phyloP scores from a whole-genome alignment of 2,888 invertebrate species.

The Hydriomena furcata region DNA sequence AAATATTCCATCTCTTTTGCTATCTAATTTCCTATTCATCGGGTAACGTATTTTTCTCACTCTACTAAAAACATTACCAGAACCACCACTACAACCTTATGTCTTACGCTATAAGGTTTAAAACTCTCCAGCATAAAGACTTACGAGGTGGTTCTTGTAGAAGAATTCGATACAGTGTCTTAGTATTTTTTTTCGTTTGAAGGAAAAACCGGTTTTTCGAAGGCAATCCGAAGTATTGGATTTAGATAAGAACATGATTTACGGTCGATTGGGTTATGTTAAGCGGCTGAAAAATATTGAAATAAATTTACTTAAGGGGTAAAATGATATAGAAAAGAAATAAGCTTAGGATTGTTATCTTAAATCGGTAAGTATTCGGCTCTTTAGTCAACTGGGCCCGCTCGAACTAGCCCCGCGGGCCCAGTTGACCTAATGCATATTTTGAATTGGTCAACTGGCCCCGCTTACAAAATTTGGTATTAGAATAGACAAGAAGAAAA shows the following conservation, averaged over 20 bases:
- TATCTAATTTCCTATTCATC: slow-evolving; percentile 74
- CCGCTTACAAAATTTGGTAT: too few species aligned
- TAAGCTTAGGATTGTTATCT: too few species aligned
- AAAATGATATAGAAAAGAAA: too few species aligned
- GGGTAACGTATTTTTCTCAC: slow-evolving; percentile 57
- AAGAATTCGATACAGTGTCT: slow-evolving; percentile 59
- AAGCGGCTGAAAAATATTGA: slow-evolving; percentile 44
- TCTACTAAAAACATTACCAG: slow-evolving; percentile 32
- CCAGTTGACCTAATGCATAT: too few species aligned
- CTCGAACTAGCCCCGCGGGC: too few species aligned
- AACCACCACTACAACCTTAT: slow-evolving; percentile 34
- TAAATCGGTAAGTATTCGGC: too few species aligned
- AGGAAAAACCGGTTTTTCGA: slow-evolving; percentile 53
- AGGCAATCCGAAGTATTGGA: slow-evolving; percentile 66
- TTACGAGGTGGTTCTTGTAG: slow-evolving; percentile 39
- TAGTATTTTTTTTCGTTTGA: slow-evolving; percentile 44
- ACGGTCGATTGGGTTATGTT: slow-evolving; percentile 59
- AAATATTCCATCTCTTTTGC: slow-evolving; percentile 61
- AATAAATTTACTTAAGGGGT: slow-evolving; percentile 18
- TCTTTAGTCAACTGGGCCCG: too few species aligned
- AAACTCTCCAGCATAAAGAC: slow-evolving; percentile 27
- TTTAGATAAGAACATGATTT: slow-evolving; percentile 69
- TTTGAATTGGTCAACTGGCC: too few species aligned
- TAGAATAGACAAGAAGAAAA: too few species aligned
- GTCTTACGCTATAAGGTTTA: slow-evolving; percentile 17